phyloP scores from a whole-genome alignment of 2,797 vertebrate genomes.

The Cichlasoma orientale region DNA sequence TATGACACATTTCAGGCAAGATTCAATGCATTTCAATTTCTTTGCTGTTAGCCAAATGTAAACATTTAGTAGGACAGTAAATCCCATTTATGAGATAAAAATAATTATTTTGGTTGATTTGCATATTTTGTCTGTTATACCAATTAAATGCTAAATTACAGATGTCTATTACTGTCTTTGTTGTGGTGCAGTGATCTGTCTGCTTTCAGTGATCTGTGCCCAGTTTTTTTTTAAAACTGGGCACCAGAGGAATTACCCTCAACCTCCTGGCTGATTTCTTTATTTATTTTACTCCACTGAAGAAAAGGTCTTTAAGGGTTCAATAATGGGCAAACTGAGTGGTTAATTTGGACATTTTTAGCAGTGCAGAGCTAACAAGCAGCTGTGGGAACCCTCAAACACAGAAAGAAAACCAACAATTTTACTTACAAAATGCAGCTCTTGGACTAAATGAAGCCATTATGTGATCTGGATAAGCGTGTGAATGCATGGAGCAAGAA shows the following conservation, averaged over 20 bases:
- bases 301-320: background rate
- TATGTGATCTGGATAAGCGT: constrained; percentile 14
- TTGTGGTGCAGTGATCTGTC: background rate
- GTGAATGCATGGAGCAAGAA: constrained; percentile 24
- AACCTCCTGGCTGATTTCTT: background rate
- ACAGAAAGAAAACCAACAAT: constrained; percentile 48
- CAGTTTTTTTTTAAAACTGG: background rate
- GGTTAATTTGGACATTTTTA: constrained; percentile 1
- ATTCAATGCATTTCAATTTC: too few relatives aligned
- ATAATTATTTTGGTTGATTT: background rate
- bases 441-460: constrained; percentile 45
- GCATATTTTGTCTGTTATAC: too few relatives aligned
- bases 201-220: too few relatives aligned
- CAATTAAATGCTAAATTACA: background rate
- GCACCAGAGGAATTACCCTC: background rate
- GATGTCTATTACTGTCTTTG: background rate
- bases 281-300: background rate
- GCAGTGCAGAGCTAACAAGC: constrained; percentile 26
- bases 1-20: background rate
- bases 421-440: constrained; percentile 53
- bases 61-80: background rate
- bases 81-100: background rate
- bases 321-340: background rate
- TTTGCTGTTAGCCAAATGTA: background rate
- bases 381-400: constrained; percentile 26